These are phyloP conservation scores for Octodon degus DNA, from an alignment of 2,113 vertebrate species.

Conservation along the genomic window DNA sequence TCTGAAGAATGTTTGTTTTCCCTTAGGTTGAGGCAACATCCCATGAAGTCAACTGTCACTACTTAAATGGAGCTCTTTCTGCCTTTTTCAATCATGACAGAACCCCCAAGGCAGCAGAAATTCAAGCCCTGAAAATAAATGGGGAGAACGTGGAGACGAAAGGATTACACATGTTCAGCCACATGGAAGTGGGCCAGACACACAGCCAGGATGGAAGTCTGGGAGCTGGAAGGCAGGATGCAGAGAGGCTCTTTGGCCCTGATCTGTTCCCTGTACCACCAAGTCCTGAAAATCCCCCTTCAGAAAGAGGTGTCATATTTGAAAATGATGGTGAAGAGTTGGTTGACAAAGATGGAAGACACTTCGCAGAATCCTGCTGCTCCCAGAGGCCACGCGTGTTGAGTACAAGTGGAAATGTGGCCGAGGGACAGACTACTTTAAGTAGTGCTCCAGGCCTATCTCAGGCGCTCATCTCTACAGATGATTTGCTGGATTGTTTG, in stretches of 20 bases:
- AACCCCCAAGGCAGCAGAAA: not conserved
- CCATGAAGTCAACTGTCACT: constrained; percentile 92
- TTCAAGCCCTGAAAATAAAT: not conserved
- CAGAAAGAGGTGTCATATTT: not conserved
- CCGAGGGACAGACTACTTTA: constrained; percentile 42
- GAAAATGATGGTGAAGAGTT: not conserved
- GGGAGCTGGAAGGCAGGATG: not conserved
- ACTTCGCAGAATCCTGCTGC: constrained; percentile 55
- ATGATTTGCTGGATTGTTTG: constrained; percentile 94
- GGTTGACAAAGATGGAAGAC: constrained; percentile 59
- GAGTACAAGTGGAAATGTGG: constrained; percentile 13
- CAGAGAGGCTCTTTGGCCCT: constrained; percentile 87
- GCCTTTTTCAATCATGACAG: constrained; percentile 82
- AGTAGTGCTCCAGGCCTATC: not conserved
- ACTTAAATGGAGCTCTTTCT: constrained; percentile 91
- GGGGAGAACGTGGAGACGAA: constrained; percentile 61
- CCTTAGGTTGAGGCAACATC: constrained; percentile 89
- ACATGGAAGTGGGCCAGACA: constrained; percentile 58
- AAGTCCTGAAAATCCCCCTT: constrained; percentile 38
- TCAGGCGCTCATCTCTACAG: constrained; percentile 87
- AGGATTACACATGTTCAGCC: constrained; percentile 78
- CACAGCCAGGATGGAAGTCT: not conserved
- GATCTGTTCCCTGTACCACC: constrained; percentile 89
- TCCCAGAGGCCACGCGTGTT: constrained; percentile 43
- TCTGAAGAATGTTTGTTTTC: constrained; percentile 61